These are phyloP conservation scores for Dynastes tityus DNA, from an alignment of 2,888 invertebrate genomes.

Conservation along the genomic window DNA sequence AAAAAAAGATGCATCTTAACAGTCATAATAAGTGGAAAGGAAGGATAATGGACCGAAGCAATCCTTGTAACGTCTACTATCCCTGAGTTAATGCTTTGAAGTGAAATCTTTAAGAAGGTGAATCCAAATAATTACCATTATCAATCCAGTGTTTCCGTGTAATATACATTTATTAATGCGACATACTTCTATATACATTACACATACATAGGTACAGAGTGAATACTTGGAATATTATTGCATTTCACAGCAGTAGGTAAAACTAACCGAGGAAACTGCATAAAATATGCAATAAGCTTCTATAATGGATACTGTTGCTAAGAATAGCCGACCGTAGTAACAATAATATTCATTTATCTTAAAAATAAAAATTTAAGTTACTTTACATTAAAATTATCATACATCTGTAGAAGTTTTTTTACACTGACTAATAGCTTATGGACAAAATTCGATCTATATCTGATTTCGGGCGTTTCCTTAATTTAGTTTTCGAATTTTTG, in stretches of 20 bases:
- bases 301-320: neutral
- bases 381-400: no score
- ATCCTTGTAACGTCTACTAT: no score
- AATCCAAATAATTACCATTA: no score
- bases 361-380: no score
- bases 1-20: no score
- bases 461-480: neutral
- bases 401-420: no score
- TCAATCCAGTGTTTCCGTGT: neutral
- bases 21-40: no score
- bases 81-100: no score
- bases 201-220: neutral
- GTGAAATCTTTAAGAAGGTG: no score
- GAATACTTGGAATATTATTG: slow-evolving; percentile 59
- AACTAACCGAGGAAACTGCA: slow-evolving; percentile 21
- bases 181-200: slow-evolving; percentile 16
- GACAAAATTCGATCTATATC: neutral
- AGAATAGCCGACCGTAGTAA: neutral
- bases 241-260: slow-evolving; percentile 64
- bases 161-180: slow-evolving; percentile 26
- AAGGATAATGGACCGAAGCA: no score
- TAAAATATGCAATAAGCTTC: slow-evolving; percentile 3
- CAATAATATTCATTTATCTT: neutral
- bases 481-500: neutral
- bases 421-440: slow-evolving; percentile 3